Percentiles rank a stretch among this genome's conserved stretches.
Conservation (phyloP, 2,888 invertebrate genomes). For the Amphimallon solstitiale region DNA sequence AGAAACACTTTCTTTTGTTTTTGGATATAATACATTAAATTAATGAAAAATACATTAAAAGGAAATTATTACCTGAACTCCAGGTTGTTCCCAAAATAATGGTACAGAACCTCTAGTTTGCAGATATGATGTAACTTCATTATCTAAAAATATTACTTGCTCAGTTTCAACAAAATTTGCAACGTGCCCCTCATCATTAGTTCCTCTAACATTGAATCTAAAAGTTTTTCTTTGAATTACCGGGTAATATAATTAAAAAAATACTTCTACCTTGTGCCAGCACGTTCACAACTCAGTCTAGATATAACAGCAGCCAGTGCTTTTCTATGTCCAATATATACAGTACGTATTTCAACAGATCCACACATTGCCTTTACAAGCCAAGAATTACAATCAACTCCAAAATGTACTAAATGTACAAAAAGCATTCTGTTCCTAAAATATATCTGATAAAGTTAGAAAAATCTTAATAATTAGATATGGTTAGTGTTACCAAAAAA, state of each 20-base stretch:
- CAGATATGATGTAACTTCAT: slow-evolving; percentile 88
- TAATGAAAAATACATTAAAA: not conserved
- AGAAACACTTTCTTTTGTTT: no score
- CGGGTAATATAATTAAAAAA: not conserved
- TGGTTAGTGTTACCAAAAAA: slow-evolving; percentile 82
- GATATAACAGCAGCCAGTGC: slow-evolving; percentile 96
- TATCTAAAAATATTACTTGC: slow-evolving; percentile 93
- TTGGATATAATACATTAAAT: no score
- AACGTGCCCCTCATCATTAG: slow-evolving; percentile 98
- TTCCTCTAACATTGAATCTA: slow-evolving; percentile 97
- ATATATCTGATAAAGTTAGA: slow-evolving; percentile 1
- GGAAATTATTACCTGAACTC: slow-evolving; percentile 77
- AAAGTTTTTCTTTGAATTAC: slow-evolving; percentile 15
- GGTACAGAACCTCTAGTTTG: slow-evolving; percentile 97
- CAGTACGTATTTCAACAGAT: slow-evolving; percentile 95
- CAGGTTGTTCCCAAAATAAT: slow-evolving; percentile 99
- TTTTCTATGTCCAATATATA: slow-evolving; percentile 96
- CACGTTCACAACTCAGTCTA: slow-evolving; percentile 95
- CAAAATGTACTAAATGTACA: slow-evolving; percentile 90
- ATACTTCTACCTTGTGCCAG: slow-evolving; percentile 83
- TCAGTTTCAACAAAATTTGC: slow-evolving; percentile 99
- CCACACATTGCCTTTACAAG: slow-evolving; percentile 96
- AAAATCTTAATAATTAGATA: not conserved
- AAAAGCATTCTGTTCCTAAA: slow-evolving; percentile 92
- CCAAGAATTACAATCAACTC: slow-evolving; percentile 92